Evolutionary conservation across 2,888 invertebrate genomes (phyloP).

Genomic region (Oegoconia quadripuncta): DNA sequence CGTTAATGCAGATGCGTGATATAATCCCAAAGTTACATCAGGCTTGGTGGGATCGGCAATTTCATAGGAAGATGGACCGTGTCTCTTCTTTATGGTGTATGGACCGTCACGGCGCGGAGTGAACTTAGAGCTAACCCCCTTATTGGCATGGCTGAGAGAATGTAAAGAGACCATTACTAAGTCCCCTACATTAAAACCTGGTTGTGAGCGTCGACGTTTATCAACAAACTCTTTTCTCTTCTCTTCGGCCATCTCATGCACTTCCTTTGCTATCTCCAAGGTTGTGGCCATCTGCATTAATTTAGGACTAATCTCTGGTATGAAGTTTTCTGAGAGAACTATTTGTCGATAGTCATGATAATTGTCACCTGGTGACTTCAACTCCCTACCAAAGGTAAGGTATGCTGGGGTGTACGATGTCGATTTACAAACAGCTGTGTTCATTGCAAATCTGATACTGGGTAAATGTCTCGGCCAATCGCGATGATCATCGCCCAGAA

Average conservation of each 20-base stretch:
- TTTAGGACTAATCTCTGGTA: slow-evolving; percentile 18
- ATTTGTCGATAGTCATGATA: slow-evolving; percentile 13
- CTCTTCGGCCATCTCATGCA: slow-evolving; percentile 17
- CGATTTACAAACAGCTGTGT: slow-evolving; percentile 16
- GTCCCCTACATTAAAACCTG: slow-evolving; percentile 14
- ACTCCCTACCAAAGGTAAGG: slow-evolving; percentile 27
- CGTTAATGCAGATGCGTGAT: neutral
- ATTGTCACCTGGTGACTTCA: slow-evolving; percentile 20
- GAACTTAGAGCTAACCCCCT: slow-evolving; percentile 26
- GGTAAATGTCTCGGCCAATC: slow-evolving; percentile 24
- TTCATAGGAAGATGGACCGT: too few species aligned
- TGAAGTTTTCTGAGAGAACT: slow-evolving; percentile 15
- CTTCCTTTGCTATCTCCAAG: slow-evolving; percentile 14
- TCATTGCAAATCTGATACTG: slow-evolving; percentile 28
- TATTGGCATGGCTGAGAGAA: slow-evolving; percentile 10
- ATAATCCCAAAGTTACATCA: neutral
- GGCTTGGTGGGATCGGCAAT: neutral
- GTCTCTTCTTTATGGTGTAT: too few species aligned
- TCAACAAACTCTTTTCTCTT: slow-evolving; percentile 15
- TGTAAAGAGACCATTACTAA: slow-evolving; percentile 15
- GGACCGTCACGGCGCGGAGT: slow-evolving; percentile 34
- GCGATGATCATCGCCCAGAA: slow-evolving; percentile 23
- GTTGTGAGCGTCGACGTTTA: slow-evolving; percentile 9
- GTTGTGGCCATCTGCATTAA: slow-evolving; percentile 9
- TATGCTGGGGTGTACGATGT: slow-evolving; percentile 26